These are phyloP conservation scores for Nezara viridula DNA, from an alignment of 2,888 invertebrate species.

Conservation along the genomic window DNA sequence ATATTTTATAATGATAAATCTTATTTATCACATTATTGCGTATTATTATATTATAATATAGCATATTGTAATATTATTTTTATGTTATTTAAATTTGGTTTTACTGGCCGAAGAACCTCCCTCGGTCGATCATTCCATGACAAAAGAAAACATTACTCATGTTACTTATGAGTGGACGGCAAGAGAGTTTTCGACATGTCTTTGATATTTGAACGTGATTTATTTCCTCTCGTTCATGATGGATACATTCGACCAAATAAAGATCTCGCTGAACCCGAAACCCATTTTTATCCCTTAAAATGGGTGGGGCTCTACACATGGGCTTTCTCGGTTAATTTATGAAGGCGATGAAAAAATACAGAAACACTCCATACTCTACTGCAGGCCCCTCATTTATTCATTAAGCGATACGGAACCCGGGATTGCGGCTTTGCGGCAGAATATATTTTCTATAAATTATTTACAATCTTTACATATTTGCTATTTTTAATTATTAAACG, in stretches of 20 bases:
- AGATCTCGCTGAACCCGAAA: neutral
- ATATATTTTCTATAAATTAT: neutral
- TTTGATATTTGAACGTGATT: slow-evolving; percentile 32
- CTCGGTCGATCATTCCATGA: slow-evolving; percentile 37
- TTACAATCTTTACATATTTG: neutral
- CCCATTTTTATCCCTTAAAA: neutral
- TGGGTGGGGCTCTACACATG: neutral
- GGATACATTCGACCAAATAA: neutral
- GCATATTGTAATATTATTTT: no score
- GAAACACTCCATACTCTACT: neutral
- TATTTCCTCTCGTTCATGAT: slow-evolving; percentile 34
- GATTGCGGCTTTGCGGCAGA: neutral
- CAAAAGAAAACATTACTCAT: slow-evolving; percentile 44
- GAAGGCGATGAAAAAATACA: neutral
- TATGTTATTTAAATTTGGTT: neutral
- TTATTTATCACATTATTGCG: no score
- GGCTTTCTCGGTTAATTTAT: neutral
- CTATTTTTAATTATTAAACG: neutral
- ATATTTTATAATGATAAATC: no score
- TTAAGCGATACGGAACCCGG: neutral
- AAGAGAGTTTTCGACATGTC: slow-evolving; percentile 1
- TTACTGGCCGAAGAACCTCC: neutral
- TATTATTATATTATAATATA: no score
- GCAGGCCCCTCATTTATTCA: slow-evolving; percentile 1
- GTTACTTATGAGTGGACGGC: neutral